Conservation (phyloP, 2,888 invertebrate species). For the Eutolmus rufibarbis region DNA sequence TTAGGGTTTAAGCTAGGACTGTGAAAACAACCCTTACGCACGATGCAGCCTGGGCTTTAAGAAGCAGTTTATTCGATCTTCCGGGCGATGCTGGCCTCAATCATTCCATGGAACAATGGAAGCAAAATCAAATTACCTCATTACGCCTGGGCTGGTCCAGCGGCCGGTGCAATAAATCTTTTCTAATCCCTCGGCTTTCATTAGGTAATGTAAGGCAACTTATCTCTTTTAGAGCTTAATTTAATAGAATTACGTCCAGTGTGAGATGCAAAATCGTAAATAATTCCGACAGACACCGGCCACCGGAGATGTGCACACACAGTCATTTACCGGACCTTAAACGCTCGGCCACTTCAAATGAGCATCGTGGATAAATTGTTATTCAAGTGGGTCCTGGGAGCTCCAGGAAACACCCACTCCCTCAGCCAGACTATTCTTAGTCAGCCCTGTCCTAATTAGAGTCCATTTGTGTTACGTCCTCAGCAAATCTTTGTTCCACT, state of each 20-base stretch:
- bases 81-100: neutral
- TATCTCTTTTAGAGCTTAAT: slow-evolving; percentile 11
- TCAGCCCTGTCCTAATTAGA: slow-evolving; percentile 12
- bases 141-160: neutral
- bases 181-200: slow-evolving; percentile 26
- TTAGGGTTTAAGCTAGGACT: too few species aligned
- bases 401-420: neutral
- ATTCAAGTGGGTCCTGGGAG: neutral
- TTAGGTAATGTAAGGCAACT: slow-evolving; percentile 32
- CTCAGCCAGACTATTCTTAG: neutral
- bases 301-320: neutral
- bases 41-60: neutral
- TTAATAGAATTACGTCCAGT: neutral
- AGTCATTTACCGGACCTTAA: neutral
- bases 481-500: neutral
- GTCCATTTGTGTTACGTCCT: neutral
- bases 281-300: neutral
- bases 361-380: neutral
- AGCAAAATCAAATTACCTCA: neutral
- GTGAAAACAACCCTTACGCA: too few species aligned
- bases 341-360: neutral
- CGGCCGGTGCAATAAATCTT: slow-evolving; percentile 12
- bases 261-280: slow-evolving; percentile 21
- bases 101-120: neutral
- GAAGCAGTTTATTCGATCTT: neutral